These are phyloP conservation scores for Entomobrya multifasciata DNA, from an alignment of 2,888 invertebrate species.

Conservation along the genomic window DNA sequence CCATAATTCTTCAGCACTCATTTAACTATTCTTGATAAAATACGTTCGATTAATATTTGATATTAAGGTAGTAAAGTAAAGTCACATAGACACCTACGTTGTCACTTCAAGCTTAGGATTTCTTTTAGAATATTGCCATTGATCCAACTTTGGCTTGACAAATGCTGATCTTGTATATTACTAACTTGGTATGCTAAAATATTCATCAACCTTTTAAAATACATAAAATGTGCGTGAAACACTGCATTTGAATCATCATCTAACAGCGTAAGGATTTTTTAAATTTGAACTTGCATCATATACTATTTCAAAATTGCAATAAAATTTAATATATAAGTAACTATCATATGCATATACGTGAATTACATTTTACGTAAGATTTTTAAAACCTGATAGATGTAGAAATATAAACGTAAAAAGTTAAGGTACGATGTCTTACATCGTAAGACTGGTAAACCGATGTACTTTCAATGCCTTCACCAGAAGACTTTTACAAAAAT, in stretches of 20 bases:
- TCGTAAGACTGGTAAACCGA: conserved; percentile 20
- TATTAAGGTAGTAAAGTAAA: conserved; percentile 45
- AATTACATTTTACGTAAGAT: not conserved
- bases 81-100: conserved; percentile 46
- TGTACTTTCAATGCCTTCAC: not conserved
- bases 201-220: too few species aligned
- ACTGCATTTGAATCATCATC: too few species aligned
- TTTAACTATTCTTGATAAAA: not conserved
- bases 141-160: too few species aligned
- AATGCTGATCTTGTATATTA: too few species aligned
- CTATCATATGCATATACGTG: too few species aligned
- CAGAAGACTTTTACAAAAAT: too few species aligned
- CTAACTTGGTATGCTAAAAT: too few species aligned
- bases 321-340: too few species aligned
- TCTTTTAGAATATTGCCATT: not conserved
- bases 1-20: not conserved
- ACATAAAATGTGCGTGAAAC: too few species aligned
- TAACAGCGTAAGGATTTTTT: too few species aligned
- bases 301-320: too few species aligned
- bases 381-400: not conserved
- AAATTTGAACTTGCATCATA: too few species aligned
- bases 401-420: conserved; percentile 55
- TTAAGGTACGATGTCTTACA: conserved; percentile 45
- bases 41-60: not conserved
- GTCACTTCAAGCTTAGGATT: not conserved